Conservation (phyloP, 2,888 invertebrate species). For the Sarcophaga subvicina region DNA sequence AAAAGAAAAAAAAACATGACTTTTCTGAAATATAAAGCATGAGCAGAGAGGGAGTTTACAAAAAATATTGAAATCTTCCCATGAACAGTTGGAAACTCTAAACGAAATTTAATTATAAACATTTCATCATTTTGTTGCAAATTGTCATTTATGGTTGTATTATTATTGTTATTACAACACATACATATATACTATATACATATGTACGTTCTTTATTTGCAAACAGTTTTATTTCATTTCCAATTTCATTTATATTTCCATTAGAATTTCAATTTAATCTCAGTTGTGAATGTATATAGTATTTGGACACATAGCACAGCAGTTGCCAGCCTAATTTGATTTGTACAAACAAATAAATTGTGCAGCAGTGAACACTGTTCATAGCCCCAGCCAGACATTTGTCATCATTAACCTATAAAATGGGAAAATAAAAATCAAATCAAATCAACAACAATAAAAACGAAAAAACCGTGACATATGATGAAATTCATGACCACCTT, state of each 20-base stretch:
- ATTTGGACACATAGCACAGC: slow-evolving; percentile 38
- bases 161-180: slow-evolving; percentile 55
- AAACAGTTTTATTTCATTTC: slow-evolving; percentile 67
- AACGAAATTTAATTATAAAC: slow-evolving; percentile 50
- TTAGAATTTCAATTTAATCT: slow-evolving; percentile 65
- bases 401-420: slow-evolving; percentile 63
- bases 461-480: slow-evolving; percentile 60
- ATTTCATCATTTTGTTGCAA: slow-evolving; percentile 44
- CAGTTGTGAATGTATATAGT: not conserved
- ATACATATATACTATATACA: slow-evolving; percentile 36
- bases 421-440: slow-evolving; percentile 47
- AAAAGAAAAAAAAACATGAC: not conserved
- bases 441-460: slow-evolving; percentile 43
- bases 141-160: slow-evolving; percentile 68
- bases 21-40: slow-evolving; percentile 9
- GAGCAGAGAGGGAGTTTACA: not conserved
- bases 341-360: slow-evolving; percentile 53
- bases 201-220: slow-evolving; percentile 25
- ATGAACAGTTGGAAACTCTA: slow-evolving; percentile 1
- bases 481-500: slow-evolving; percentile 52
- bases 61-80: not conserved
- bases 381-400: slow-evolving; percentile 43
- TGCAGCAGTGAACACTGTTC: slow-evolving; percentile 4
- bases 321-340: slow-evolving; percentile 67
- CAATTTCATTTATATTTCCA: slow-evolving; percentile 68